Evolutionary conservation across 2,888 invertebrate genomes (phyloP), one percentile per base, ranked within the genome.

Genomic region (Tenthredo mesomela): DNA sequence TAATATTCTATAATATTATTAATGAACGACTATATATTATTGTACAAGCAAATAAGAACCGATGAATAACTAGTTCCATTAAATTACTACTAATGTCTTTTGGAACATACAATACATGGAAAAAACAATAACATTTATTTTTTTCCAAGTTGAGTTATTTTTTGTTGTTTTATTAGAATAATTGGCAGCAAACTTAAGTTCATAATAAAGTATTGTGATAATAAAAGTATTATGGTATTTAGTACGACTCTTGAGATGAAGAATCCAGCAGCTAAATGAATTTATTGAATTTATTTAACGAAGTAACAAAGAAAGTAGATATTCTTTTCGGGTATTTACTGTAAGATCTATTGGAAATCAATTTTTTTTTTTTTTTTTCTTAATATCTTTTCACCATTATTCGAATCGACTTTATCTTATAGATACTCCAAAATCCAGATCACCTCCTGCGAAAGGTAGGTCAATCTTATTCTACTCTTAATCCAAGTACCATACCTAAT

Each of bases 211-310:
- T 47, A 33, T 33, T 33, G 15, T 18, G 33, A 5, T 12, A 54
- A n/a, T 77, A 54, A 54, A 77, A n/a, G 37, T 67, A 82, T 82
- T 70, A 67, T 6, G 33, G 80, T 47, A 65, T 43, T 33, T 10
- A 37, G n/a, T 40, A 21, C 6, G 40, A 80, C 9, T 65, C 6
- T 15, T 29, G 40, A 43, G 40, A 82, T n/a, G 12, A 47, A 82
- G 18, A 33, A 82, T 82, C 18, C 47, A 67, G 58, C 82, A 43
- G 82, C n/a, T 58, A 29, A 9, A 37, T n/a, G 37, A 18, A 21
- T 50, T 29, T 40, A n/a, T 73, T n/a, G 21, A 43, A 21, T 43
- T 73, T 73, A 73, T 73, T 40, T 12, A 73, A 43, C 54, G 1
- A 58, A 61, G 3, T 40, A 58, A 80, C 40, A 58, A 37, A n/a